These are phyloP conservation scores for Salticus scenicus DNA, from an alignment of 2,888 invertebrate species.

Conservation along the genomic window DNA sequence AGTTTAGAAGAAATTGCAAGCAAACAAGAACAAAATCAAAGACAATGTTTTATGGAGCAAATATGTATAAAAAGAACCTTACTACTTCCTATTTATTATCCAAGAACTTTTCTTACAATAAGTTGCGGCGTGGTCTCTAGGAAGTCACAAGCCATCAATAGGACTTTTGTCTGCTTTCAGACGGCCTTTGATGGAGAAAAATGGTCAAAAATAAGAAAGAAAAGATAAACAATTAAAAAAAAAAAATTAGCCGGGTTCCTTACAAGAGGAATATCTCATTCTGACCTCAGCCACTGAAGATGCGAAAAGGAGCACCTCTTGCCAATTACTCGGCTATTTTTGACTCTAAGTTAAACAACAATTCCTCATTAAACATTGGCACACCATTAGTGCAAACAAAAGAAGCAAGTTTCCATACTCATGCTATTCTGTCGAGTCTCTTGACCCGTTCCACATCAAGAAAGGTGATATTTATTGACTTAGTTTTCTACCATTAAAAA, in stretches of 20 bases:
- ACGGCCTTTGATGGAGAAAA: slow-evolving; percentile 19
- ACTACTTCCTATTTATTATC: slow-evolving; percentile 21
- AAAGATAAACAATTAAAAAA: slow-evolving; percentile 9
- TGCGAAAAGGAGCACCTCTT: slow-evolving; percentile 22
- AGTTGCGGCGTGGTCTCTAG: neutral
- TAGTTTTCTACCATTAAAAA: too few relatives aligned
- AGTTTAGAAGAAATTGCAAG: too few relatives aligned
- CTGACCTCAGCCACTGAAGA: slow-evolving; percentile 36
- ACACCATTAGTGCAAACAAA: slow-evolving; percentile 30
- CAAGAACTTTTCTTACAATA: neutral
- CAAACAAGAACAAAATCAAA: neutral
- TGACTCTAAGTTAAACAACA: slow-evolving; percentile 45
- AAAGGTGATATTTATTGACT: too few relatives aligned
- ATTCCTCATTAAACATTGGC: slow-evolving; percentile 61
- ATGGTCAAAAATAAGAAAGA: neutral
- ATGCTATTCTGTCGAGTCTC: slow-evolving; percentile 19
- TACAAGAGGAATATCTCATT: neutral
- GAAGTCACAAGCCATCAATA: slow-evolving; percentile 20
- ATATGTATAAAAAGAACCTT: neutral
- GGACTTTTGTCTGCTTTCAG: slow-evolving; percentile 25
- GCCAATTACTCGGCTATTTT: slow-evolving; percentile 64
- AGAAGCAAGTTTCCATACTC: slow-evolving; percentile 41
- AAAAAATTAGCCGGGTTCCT: neutral
- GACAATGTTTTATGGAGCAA: neutral
- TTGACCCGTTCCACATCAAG: slow-evolving; percentile 25